Evolutionary conservation across 1,140 invertebrate genomes (phyloP).

Genomic region (Scylla paramamosain): DNA sequence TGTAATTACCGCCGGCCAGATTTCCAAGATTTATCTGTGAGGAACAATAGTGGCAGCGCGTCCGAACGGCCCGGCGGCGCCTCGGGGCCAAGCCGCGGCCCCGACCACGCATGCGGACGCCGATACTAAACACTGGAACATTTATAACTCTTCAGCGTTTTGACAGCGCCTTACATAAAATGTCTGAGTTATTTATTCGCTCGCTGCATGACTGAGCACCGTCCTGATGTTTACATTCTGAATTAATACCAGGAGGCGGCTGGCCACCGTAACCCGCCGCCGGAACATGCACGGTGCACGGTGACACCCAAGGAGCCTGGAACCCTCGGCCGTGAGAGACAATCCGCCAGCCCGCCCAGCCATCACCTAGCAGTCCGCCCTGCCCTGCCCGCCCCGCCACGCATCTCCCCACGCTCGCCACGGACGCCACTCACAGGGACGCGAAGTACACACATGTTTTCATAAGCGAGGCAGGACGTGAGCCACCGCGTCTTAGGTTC

Average conservation of each 20-base stretch:
- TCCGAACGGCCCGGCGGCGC: constrained; percentile 53
- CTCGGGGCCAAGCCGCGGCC: constrained; percentile 59
- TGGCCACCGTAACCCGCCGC: background rate
- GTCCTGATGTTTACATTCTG: constrained; percentile 43
- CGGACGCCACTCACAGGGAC: background rate
- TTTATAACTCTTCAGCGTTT: constrained; percentile 67
- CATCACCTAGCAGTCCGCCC: background rate
- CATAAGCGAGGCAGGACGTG: background rate
- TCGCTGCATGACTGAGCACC: constrained; percentile 8
- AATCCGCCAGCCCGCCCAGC: background rate
- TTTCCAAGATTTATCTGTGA: constrained; percentile 72
- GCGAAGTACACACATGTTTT: background rate
- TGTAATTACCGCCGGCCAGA: constrained; percentile 68
- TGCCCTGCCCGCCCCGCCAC: background rate
- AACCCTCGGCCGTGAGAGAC: background rate
- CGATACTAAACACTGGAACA: constrained; percentile 51
- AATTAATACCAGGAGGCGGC: constrained; percentile 47
- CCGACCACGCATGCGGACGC: constrained; percentile 57
- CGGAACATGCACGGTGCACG: constrained; percentile 5
- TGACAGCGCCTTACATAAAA: constrained; percentile 64
- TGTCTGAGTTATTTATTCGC: constrained; percentile 56
- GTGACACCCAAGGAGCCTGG: background rate
- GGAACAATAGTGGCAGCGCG: constrained; percentile 66
- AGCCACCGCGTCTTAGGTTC: background rate
- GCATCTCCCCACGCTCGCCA: background rate